These are phyloP conservation scores for Episyrphus balteatus DNA, from an alignment of 1,140 invertebrate species.

Conservation along the genomic window DNA sequence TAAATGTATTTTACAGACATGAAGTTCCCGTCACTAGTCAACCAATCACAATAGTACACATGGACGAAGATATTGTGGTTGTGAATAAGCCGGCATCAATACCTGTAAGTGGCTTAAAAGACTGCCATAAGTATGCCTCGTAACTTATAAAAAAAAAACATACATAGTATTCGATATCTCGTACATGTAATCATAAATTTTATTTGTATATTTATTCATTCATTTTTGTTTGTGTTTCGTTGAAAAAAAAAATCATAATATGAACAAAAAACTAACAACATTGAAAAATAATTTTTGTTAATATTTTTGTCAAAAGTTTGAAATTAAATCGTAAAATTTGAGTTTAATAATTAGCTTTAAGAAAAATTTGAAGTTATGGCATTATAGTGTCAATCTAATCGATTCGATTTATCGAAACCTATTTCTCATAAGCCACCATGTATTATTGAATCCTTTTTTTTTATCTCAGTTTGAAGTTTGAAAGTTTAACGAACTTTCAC, in stretches of 20 bases:
- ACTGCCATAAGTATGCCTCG: slow-evolving; percentile 46
- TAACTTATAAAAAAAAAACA: not conserved
- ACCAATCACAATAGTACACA: slow-evolving; percentile 89
- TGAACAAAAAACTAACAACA: too few relatives aligned
- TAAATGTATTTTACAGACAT: slow-evolving; percentile 66
- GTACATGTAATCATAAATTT: not conserved
- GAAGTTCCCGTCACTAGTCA: slow-evolving; percentile 92
- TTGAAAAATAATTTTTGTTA: too few relatives aligned
- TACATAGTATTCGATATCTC: slow-evolving; percentile 8
- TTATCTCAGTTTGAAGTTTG: too few relatives aligned
- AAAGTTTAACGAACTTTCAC: too few relatives aligned
- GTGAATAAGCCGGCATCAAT: slow-evolving; percentile 99
- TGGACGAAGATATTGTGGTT: slow-evolving; percentile 96
- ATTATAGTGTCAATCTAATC: too few relatives aligned
- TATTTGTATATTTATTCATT: slow-evolving; percentile 13
- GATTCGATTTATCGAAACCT: too few relatives aligned
- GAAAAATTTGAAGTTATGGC: too few relatives aligned
- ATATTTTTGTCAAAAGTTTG: too few relatives aligned
- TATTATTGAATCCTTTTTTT: too few relatives aligned
- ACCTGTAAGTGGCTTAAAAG: slow-evolving; percentile 79
- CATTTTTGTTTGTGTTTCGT: not conserved
- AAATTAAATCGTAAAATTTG: too few relatives aligned
- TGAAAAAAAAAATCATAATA: not conserved
- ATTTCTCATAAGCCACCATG: too few relatives aligned
- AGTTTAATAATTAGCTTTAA: too few relatives aligned